Base-by-base conservation (phyloP, 2,113 vertebrate species). In the Vombatus ursinus region DNA sequence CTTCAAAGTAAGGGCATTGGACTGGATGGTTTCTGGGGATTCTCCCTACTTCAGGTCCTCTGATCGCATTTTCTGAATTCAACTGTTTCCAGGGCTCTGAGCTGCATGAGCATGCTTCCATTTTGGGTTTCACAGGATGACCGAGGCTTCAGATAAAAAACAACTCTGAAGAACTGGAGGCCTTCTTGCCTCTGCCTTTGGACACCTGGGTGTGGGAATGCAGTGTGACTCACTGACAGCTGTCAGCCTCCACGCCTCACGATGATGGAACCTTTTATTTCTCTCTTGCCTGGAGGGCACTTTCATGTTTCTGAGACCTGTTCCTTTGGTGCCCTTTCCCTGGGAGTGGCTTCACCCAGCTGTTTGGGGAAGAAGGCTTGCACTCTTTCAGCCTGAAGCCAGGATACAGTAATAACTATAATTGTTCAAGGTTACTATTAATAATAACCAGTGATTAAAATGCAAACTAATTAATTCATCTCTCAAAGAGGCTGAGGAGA, bases 381-480 rank as follows among this genome's bases (percentile, higher is more conserved):
- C 51, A 61, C 92, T 51, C 84, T n/a, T 49, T 28, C 50, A 52
- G 90, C 52, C 5, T 28, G 50, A 91, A 50, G 89, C 25, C 25
- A 92, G 90, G 54, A 92, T 37, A 8, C 28, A 25, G 90, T 94
- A 97, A 68, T 68, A 91, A 47, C 89, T 77, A 68, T 93, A 96
- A 96, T 52, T 96, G 84, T 51, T 95, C 93, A 91, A n/a, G 24
- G 44, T 2, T 61, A 54, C 53, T 91, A 92, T 91, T 96, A 94
- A 93, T 96, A 96, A 91, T 91, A 22, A 37, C 90, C 53, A 52
- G 49, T 77, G 77, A 95, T 90, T 95, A 93, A 91, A 77, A 91
- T 61, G 91, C 47, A 90, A 91, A 93, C 94, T 92, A 93, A 93
- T 96, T 94, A 97, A 95, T 92, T 96, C 93, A 95, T 54, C 23